Conservation (phyloP, 2,797 vertebrate genomes). For the Betta splendens region DNA sequence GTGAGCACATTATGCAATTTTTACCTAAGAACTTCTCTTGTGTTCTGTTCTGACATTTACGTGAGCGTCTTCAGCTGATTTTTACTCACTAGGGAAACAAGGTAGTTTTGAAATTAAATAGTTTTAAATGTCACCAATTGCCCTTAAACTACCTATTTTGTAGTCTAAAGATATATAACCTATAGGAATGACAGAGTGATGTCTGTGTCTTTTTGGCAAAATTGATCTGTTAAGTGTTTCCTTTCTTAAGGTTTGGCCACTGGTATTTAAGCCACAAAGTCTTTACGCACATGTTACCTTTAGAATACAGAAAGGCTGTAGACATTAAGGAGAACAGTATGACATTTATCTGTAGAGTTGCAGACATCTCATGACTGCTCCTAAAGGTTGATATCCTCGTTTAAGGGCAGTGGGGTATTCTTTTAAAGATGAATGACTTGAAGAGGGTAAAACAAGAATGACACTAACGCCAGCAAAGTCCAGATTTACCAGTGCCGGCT, state of each 20-base stretch:
- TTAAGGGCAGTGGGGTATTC: constrained; percentile 57
- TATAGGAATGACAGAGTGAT: constrained; percentile 71
- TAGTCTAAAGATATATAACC: constrained; percentile 69
- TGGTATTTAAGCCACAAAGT: constrained; percentile 65
- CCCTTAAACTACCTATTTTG: constrained; percentile 52
- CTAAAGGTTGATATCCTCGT: constrained; percentile 80
- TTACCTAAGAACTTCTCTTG: constrained; percentile 23
- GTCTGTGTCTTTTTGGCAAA: constrained; percentile 75
- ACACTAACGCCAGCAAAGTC: constrained; percentile 44
- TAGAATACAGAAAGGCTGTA: constrained; percentile 54
- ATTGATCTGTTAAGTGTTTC: constrained; percentile 77
- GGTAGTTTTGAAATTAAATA: constrained; percentile 53
- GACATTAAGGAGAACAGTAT: constrained; percentile 67
- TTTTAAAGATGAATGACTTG: constrained; percentile 44
- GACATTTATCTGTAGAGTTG: constrained; percentile 78
- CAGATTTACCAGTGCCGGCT: constrained; percentile 33
- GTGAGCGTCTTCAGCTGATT: constrained; percentile 45
- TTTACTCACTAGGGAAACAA: constrained; percentile 45
- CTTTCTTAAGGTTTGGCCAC: constrained; percentile 43
- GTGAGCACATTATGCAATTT: constrained; percentile 83
- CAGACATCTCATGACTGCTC: constrained; percentile 61
- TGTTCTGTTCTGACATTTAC: constrained; percentile 52
- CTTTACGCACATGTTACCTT: constrained; percentile 58
- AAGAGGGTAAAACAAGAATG: constrained; percentile 47
- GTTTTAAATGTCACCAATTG: constrained; percentile 69